Percentiles rank a stretch among this genome's conserved stretches.
Evolutionary conservation across 2,113 vertebrate genomes (phyloP).

Genomic region (Dascyllus trimaculatus): DNA sequence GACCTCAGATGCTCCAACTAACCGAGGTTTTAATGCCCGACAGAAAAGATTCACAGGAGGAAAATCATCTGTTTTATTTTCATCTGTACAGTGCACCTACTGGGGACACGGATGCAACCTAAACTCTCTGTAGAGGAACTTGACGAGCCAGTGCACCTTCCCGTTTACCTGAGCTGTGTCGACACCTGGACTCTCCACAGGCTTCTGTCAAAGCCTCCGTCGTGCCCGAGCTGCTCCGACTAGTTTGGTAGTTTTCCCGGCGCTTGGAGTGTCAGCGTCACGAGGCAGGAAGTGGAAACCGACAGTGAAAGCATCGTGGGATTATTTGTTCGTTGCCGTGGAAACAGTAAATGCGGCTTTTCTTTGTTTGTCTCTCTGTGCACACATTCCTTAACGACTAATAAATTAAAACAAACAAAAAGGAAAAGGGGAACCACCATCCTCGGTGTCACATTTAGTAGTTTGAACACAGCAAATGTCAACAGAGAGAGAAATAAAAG

Average conservation of each 20-base stretch:
- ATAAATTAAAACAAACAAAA: conserved; percentile 74
- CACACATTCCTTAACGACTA: conserved; percentile 59
- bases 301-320: conserved; percentile 1
- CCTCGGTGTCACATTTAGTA: conserved; percentile 67
- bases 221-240: conserved; percentile 2
- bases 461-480: conserved; percentile 63
- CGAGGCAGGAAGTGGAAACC: not conserved
- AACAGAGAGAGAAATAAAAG: conserved; percentile 16
- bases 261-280: conserved; percentile 2
- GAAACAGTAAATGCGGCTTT: not conserved
- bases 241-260: not conserved
- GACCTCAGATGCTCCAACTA: conserved; percentile 49
- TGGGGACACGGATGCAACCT: conserved; percentile 23
- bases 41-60: conserved; percentile 36
- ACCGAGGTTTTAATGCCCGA: conserved; percentile 66
- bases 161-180: conserved; percentile 77
- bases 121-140: conserved; percentile 46
- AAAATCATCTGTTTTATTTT: conserved; percentile 36
- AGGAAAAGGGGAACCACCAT: conserved; percentile 32
- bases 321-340: too few species aligned
- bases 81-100: conserved; percentile 55
- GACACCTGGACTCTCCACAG: conserved; percentile 54
- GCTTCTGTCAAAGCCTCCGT: conserved; percentile 58
- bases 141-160: conserved; percentile 59
- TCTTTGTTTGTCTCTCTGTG: not conserved